Percentiles rank a stretch among this genome's conserved stretches.
phyloP scores from a whole-genome alignment of 2,113 vertebrate species.

The Pipa parva region DNA sequence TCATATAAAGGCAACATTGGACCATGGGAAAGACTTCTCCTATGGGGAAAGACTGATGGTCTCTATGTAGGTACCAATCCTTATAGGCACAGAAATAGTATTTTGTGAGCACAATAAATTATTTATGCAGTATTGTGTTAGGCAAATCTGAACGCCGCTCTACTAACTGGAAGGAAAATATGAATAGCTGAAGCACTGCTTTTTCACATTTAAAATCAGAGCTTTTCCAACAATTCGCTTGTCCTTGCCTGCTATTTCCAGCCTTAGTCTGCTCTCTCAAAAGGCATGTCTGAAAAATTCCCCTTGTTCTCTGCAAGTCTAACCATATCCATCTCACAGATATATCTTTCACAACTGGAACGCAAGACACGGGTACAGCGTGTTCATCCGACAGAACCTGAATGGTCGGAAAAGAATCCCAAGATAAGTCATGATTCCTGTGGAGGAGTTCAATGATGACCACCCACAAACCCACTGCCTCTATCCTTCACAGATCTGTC shows the following conservation, averaged over 20 bases:
- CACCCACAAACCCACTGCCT: background rate
- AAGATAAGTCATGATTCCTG: background rate
- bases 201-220: too few relatives aligned
- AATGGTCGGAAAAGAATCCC: background rate
- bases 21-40: too few relatives aligned
- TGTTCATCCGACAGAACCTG: background rate
- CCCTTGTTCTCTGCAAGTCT: background rate
- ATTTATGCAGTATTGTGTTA: too few relatives aligned
- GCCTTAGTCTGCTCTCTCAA: slow-evolving; percentile 20
- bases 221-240: too few relatives aligned
- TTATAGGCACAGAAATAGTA: too few relatives aligned
- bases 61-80: too few relatives aligned
- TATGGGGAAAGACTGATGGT: too few relatives aligned
- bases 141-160: slow-evolving; percentile 8
- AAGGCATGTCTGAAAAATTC: background rate
- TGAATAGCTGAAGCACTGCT: background rate
- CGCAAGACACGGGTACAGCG: background rate
- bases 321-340: background rate
- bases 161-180: slow-evolving; percentile 1
- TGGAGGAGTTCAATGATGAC: background rate
- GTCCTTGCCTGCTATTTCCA: background rate
- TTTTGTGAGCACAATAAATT: too few relatives aligned
- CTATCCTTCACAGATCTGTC: too few relatives aligned
- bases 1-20: too few relatives aligned
- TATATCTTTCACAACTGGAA: background rate